A percentile compares a stretch with the other conserved stretches of the same genome.
phyloP scores from a whole-genome alignment of 2,797 vertebrate genomes.

The Apogon hyalosoma region DNA sequence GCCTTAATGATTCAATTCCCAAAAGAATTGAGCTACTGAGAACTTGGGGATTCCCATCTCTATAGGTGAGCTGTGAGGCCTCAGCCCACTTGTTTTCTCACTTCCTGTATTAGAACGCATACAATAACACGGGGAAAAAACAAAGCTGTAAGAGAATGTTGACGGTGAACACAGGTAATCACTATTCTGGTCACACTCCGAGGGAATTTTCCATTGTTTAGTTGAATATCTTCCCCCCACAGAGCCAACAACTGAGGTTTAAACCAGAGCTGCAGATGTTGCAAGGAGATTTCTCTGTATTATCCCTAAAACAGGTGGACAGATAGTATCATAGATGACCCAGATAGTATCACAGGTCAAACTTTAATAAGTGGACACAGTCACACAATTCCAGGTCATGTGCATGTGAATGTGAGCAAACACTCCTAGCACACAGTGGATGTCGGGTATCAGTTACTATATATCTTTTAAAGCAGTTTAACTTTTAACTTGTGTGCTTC shows the following conservation, averaged over 20 bases:
- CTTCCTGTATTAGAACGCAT: neutral
- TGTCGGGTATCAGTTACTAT: conserved; percentile 14
- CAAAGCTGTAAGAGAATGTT: neutral
- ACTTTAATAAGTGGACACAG: neutral
- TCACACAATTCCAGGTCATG: conserved; percentile 1
- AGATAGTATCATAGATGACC: conserved; percentile 44
- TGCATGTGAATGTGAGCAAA: conserved; percentile 13
- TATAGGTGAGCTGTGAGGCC: neutral
- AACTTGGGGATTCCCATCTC: too few relatives aligned
- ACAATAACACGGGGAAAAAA: neutral
- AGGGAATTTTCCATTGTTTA: conserved; percentile 28
- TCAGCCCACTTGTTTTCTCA: too few relatives aligned
- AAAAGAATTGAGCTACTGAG: too few relatives aligned
- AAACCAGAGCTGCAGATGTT: conserved; percentile 27
- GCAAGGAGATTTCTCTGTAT: conserved; percentile 31
- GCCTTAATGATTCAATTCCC: too few relatives aligned
- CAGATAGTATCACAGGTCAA: conserved; percentile 40
- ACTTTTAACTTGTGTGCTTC: conserved; percentile 52
- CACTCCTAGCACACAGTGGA: neutral
- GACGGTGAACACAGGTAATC: conserved; percentile 27
- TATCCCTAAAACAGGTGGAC: conserved; percentile 12
- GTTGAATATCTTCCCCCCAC: neutral
- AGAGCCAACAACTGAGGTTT: conserved; percentile 18
- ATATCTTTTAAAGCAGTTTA: conserved; percentile 46
- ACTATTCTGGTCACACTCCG: conserved; percentile 38